Conservation (phyloP, 2,797 vertebrate species). For the Hydrolagus colliei region DNA sequence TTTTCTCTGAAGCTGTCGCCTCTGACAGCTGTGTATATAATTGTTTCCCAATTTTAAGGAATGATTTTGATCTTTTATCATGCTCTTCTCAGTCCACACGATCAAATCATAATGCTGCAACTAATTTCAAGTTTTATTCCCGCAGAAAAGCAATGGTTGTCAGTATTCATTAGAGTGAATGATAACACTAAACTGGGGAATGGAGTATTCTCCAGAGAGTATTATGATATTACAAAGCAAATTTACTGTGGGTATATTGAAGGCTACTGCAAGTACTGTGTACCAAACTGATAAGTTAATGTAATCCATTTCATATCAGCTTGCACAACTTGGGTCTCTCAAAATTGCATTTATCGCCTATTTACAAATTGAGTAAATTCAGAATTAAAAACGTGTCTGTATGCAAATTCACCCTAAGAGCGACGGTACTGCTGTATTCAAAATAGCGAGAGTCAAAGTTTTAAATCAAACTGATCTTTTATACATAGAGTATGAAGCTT, state of each 20-base stretch:
- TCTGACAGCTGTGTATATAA: not conserved
- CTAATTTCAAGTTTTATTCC: not conserved
- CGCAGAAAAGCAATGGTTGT: not conserved
- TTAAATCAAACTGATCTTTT: not conserved
- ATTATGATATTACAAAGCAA: constrained; percentile 2
- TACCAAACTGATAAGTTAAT: not conserved
- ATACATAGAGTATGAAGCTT: too few relatives aligned
- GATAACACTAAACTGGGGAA: not conserved
- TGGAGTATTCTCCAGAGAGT: not conserved
- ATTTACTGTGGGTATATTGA: not conserved
- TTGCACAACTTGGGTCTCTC: not conserved
- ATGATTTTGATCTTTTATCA: not conserved
- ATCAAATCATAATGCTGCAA: not conserved
- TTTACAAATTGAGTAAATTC: not conserved
- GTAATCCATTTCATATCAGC: not conserved
- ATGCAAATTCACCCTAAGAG: not conserved
- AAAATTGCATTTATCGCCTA: not conserved
- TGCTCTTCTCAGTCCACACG: not conserved
- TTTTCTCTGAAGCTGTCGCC: not conserved
- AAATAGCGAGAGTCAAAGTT: not conserved
- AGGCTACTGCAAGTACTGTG: not conserved
- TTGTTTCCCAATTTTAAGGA: not conserved
- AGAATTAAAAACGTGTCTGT: not conserved
- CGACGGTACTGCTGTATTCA: too few relatives aligned
- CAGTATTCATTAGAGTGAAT: constrained; percentile 17